Evolutionary conservation across 30 jellyfish, hydroid and myxozoan genomes (phyloP).

Genomic region (Turritopsis dohrnii): DNA sequence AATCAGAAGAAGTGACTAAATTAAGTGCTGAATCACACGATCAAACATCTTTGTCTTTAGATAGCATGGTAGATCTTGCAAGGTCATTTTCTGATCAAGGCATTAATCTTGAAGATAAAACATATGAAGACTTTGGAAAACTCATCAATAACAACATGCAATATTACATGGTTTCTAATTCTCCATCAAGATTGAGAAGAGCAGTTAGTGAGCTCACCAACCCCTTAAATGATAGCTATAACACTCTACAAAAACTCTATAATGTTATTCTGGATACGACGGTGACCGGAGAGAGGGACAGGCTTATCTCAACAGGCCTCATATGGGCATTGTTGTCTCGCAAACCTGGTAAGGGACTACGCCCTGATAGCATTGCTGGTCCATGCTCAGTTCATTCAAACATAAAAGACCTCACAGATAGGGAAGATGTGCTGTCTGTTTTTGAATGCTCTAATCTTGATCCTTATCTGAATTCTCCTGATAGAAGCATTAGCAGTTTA

Average conservation of each 20-base stretch:
- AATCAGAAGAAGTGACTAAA: constrained; percentile 23
- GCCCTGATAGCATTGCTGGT: constrained; percentile 4
- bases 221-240: not conserved
- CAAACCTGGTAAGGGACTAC: not conserved
- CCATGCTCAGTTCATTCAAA: constrained; percentile 10
- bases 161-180: not conserved
- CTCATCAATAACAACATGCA: constrained; percentile 12
- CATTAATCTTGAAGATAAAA: not conserved
- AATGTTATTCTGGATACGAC: constrained; percentile 18
- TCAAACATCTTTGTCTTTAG: not conserved
- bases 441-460: constrained; percentile 22
- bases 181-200: not conserved
- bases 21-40: not conserved
- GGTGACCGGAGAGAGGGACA: constrained; percentile 18
- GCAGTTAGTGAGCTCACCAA: not conserved
- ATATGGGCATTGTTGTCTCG: constrained; percentile 13
- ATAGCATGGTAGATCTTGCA: constrained; percentile 8
- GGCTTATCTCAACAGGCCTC: not conserved
- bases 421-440: not conserved
- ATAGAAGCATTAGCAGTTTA: not conserved
- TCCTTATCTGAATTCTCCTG: not conserved
- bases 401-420: not conserved
- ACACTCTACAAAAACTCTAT: constrained; percentile 12
- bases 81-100: constrained; percentile 24
- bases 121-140: not conserved